These are phyloP conservation scores for Martes flavigula DNA, from an alignment of 2,797 vertebrate species.

Conservation along the genomic window DNA sequence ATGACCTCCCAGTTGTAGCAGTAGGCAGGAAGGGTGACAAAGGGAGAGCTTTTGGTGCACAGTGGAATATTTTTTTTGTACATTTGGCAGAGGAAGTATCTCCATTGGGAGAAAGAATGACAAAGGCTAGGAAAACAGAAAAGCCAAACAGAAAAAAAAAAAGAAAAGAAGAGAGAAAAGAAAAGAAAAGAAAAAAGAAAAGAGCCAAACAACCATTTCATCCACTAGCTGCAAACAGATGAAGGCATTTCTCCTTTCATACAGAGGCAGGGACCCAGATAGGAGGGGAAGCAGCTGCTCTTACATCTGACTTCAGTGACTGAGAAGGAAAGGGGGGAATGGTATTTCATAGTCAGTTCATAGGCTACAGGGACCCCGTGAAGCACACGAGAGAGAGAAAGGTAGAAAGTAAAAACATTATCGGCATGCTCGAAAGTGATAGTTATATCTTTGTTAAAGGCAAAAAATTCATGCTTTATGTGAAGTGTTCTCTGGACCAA, in stretches of 20 bases:
- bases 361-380: neutral
- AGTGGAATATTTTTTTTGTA: neutral
- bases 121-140: neutral
- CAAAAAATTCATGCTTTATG: neutral
- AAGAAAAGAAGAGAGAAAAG: no score
- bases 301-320: neutral
- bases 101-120: neutral
- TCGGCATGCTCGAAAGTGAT: neutral
- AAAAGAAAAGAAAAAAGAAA: neutral
- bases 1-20: neutral
- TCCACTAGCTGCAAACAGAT: neutral
- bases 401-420: neutral
- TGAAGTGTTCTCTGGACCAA: neutral
- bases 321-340: neutral
- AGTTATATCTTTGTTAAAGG: neutral
- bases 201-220: neutral
- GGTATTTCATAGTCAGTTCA: neutral
- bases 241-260: neutral
- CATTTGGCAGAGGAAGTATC: neutral
- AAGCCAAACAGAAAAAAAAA: neutral
- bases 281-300: neutral
- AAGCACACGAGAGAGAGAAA: neutral
- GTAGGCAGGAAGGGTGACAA: neutral
- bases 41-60: neutral
- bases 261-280: neutral